These are phyloP conservation scores for Coleophora flavipennella DNA, from an alignment of 2,888 invertebrate genomes.

Conservation along the genomic window DNA sequence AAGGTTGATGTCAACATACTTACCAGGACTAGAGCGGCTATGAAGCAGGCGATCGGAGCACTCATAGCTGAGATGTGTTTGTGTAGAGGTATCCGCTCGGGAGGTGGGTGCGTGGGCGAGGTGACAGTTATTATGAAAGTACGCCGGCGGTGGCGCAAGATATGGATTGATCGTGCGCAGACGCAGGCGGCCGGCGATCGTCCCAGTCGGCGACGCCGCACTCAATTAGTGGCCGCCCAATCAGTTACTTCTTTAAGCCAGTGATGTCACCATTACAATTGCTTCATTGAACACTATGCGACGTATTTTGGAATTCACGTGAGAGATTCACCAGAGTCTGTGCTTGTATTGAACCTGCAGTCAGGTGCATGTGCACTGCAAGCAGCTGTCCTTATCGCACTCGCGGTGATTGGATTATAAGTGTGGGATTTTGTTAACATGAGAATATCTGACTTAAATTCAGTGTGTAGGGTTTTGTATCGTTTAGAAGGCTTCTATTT, in stretches of 20 bases:
- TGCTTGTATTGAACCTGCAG: neutral
- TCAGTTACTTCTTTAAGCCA: constrained; percentile 41
- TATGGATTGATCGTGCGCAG: constrained; percentile 37
- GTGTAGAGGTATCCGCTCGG: neutral
- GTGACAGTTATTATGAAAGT: constrained; percentile 16
- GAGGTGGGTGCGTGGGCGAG: neutral
- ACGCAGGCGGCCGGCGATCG: constrained; percentile 30
- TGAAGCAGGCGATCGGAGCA: constrained; percentile 46
- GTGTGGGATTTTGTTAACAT: no score
- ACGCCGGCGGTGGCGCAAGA: constrained; percentile 39
- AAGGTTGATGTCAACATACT: constrained; percentile 22
- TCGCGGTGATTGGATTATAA: neutral
- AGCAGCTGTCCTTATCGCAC: neutral
- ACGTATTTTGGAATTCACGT: constrained; percentile 4
- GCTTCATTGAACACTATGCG: constrained; percentile 35
- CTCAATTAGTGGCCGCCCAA: constrained; percentile 46
- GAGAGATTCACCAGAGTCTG: no score
- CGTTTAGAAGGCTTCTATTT: neutral
- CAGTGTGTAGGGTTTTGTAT: neutral
- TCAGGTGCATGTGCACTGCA: constrained; percentile 12
- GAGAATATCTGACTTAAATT: neutral
- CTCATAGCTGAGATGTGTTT: constrained; percentile 34
- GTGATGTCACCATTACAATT: constrained; percentile 58
- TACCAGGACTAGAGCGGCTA: constrained; percentile 53
- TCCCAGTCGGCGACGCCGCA: constrained; percentile 28